phyloP scores from a whole-genome alignment of 2,113 vertebrate species.

The Microtus montanus region DNA sequence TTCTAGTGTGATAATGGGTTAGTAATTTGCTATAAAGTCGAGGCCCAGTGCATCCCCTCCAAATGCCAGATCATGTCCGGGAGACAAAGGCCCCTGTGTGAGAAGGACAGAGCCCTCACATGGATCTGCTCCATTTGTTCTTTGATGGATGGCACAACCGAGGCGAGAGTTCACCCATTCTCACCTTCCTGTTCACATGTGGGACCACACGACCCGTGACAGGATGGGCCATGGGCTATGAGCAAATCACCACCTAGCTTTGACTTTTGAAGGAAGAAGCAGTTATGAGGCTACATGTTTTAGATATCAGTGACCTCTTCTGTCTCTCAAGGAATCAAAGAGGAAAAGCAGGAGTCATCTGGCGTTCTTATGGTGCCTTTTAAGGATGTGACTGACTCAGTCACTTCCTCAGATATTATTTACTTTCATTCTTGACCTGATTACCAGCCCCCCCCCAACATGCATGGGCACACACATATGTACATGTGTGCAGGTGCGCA shows the following conservation, averaged over 20 bases:
- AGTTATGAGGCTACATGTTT: constrained; percentile 75
- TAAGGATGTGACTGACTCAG: constrained; percentile 4
- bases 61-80: constrained; percentile 89
- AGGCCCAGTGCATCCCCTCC: constrained; percentile 82
- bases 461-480: not conserved
- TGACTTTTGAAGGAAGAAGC: constrained; percentile 81
- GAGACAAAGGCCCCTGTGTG: constrained; percentile 95
- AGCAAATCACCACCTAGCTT: constrained; percentile 79
- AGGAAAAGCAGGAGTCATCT: constrained; percentile 59
- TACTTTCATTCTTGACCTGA: constrained; percentile 20
- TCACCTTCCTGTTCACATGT: constrained; percentile 96
- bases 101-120: constrained; percentile 86
- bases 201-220: constrained; percentile 87
- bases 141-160: constrained; percentile 93
- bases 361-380: constrained; percentile 57
- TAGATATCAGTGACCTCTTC: constrained; percentile 55
- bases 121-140: constrained; percentile 96
- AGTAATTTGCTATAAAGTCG: constrained; percentile 89
- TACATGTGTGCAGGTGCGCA: no score
- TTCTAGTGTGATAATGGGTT: constrained; percentile 91
- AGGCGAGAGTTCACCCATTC: constrained; percentile 94
- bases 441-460: constrained; percentile 8
- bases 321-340: constrained; percentile 47
- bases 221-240: constrained; percentile 77
- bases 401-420: constrained; percentile 22